These are phyloP conservation scores for Cryptotermes secundus DNA, from an alignment of 1,140 invertebrate species.

Conservation along the genomic window DNA sequence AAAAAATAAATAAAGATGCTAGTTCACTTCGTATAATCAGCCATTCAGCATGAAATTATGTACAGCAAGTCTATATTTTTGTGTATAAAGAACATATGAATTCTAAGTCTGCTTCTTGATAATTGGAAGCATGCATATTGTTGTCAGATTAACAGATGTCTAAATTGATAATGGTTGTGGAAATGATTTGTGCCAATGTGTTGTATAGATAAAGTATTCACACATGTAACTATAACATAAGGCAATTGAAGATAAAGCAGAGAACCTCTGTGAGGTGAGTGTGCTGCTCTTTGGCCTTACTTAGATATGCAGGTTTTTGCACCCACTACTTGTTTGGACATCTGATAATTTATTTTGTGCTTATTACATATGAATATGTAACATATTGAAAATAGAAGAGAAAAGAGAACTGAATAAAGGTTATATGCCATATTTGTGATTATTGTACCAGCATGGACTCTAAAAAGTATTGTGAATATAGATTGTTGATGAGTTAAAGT, in stretches of 20 bases:
- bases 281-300: background rate
- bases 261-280: background rate
- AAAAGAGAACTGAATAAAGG: no score
- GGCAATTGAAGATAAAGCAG: background rate
- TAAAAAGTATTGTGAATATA: conserved; percentile 12
- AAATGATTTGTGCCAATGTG: background rate
- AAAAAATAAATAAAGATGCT: background rate
- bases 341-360: background rate
- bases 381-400: background rate
- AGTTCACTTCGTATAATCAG: background rate
- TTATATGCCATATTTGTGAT: background rate
- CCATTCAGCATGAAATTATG: background rate
- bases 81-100: background rate
- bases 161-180: background rate
- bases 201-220: background rate
- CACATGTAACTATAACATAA: background rate
- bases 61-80: background rate
- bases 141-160: background rate
- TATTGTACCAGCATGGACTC: background rate
- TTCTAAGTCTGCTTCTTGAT: background rate
- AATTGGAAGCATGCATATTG: background rate
- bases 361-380: background rate
- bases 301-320: background rate
- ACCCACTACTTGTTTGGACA: background rate
- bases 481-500: background rate